These are phyloP conservation scores for Corydoras maculifer DNA, from an alignment of 2,113 vertebrate genomes.

Conservation along the genomic window DNA sequence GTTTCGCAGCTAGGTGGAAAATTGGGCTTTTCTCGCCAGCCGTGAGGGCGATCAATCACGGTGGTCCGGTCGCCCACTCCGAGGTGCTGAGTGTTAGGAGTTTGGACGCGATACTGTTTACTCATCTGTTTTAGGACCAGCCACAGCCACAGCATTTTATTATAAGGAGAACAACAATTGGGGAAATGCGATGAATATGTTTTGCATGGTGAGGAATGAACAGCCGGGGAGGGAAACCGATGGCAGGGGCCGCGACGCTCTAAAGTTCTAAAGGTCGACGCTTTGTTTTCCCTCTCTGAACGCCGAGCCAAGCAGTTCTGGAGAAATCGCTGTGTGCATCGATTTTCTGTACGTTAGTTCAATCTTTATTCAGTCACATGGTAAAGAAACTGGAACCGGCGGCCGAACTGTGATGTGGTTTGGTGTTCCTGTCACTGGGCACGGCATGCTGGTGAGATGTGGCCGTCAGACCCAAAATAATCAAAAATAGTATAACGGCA, in stretches of 20 bases:
- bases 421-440: too few species aligned
- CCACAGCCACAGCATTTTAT: constrained; percentile 40
- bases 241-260: not conserved
- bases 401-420: too few species aligned
- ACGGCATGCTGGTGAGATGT: too few species aligned
- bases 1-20: constrained; percentile 96
- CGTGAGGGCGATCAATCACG: constrained; percentile 92
- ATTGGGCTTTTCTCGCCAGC: constrained; percentile 91
- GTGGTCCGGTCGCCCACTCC: constrained; percentile 70
- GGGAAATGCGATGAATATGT: constrained; percentile 26
- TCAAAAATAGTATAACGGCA: too few species aligned
- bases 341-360: too few species aligned
- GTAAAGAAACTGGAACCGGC: too few species aligned
- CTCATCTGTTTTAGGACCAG: constrained; percentile 46
- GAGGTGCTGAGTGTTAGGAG: constrained; percentile 87
- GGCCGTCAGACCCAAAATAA: too few species aligned
- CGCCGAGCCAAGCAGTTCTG: too few species aligned
- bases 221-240: not conserved
- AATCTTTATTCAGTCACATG: too few species aligned
- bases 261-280: not conserved
- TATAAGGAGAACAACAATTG: not conserved
- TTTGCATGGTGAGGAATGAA: not conserved
- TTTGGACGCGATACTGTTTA: constrained; percentile 48
- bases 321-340: too few species aligned
- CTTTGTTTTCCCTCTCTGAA: too few species aligned